A percentile compares a stretch with the other conserved stretches of the same genome.
Conservation (phyloP, 2,888 invertebrate genomes). For the Cyaniris semiargus region DNA sequence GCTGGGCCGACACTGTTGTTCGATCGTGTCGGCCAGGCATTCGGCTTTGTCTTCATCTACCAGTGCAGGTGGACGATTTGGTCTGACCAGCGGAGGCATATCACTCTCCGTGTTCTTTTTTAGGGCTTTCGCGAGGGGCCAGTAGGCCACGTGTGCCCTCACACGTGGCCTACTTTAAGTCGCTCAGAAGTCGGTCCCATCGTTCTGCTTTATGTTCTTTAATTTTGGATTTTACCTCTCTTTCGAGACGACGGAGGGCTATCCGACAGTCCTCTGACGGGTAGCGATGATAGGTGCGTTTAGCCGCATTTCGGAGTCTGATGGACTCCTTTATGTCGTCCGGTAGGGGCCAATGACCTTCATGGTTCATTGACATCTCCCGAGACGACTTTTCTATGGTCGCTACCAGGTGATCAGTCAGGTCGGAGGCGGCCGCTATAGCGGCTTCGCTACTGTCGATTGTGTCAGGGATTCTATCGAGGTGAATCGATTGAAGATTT, state of each 20-base stretch:
- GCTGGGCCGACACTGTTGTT: constrained; percentile 33
- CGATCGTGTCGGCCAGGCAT: constrained; percentile 34
- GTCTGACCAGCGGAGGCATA: background rate
- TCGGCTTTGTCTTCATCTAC: constrained; percentile 31
- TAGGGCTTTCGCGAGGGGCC: background rate
- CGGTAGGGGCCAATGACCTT: constrained; percentile 1
- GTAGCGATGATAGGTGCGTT: too few species aligned
- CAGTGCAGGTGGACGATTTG: background rate
- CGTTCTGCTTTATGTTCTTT: background rate
- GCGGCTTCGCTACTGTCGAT: too few species aligned
- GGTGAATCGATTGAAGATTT: background rate
- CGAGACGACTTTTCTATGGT: constrained; percentile 3
- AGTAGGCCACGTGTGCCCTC: too few species aligned
- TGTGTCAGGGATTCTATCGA: background rate
- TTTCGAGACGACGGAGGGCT: too few species aligned
- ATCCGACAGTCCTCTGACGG: too few species aligned
- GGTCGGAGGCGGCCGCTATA: background rate
- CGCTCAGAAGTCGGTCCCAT: constrained; percentile 14
- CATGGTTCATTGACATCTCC: background rate
- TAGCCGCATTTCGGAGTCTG: background rate
- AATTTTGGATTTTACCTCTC: background rate
- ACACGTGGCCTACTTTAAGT: too few species aligned
- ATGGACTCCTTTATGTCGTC: constrained; percentile 1
- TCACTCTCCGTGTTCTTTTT: background rate
- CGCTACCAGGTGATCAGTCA: background rate